Evolutionary conservation across 2,797 vertebrate genomes (phyloP).

Genomic region (Varecia variegata): DNA sequence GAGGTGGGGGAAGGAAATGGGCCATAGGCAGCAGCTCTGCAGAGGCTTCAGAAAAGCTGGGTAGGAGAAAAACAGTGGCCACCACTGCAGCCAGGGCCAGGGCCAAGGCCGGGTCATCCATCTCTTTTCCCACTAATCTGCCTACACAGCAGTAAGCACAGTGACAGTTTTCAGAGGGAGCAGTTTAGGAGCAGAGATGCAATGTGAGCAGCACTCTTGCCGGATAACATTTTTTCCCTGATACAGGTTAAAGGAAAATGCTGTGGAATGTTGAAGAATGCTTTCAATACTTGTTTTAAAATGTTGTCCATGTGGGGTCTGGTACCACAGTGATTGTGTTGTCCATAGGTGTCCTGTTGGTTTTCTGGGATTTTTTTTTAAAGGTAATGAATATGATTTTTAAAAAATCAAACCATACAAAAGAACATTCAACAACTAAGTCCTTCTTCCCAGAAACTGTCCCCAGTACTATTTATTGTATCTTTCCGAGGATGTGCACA

Average conservation of each 20-base stretch:
- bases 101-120: neutral
- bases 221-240: neutral
- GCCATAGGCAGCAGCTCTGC: neutral
- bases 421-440: neutral
- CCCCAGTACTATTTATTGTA: neutral
- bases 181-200: neutral
- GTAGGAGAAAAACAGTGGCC: neutral
- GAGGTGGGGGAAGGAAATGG: neutral
- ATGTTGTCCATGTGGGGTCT: neutral
- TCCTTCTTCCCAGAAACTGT: neutral
- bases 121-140: neutral
- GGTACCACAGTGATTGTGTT: neutral
- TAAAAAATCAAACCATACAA: neutral
- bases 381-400: neutral
- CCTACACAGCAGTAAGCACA: neutral
- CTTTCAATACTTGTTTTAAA: neutral
- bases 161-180: neutral
- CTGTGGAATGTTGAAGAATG: neutral
- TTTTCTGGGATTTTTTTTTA: neutral
- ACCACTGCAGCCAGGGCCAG: neutral
- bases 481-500: neutral
- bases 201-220: neutral
- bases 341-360: neutral
- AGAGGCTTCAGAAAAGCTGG: neutral
- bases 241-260: neutral